These are phyloP conservation scores for Erethizon dorsatum DNA, from an alignment of 2,797 vertebrate genomes.

Conservation along the genomic window DNA sequence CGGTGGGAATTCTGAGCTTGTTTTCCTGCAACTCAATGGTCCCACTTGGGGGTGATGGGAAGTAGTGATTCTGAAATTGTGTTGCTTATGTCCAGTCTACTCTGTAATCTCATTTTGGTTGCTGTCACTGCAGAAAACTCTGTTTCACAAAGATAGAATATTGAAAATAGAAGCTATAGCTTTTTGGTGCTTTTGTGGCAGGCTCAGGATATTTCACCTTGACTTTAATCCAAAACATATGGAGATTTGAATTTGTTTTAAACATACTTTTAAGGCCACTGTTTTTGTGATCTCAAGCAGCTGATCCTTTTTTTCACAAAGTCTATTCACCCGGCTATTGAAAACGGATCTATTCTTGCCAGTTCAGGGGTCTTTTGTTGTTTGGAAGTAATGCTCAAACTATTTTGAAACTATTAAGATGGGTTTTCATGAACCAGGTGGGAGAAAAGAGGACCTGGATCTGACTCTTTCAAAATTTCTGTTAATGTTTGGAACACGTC, in stretches of 20 bases:
- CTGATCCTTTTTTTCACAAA: not conserved
- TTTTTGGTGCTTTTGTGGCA: not conserved
- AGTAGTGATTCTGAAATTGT: not conserved
- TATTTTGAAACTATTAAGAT: not conserved
- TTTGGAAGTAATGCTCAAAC: not conserved
- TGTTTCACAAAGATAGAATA: not conserved
- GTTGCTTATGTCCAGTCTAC: not conserved
- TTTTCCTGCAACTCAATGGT: not conserved
- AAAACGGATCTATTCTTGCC: not conserved
- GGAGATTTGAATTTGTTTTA: not conserved
- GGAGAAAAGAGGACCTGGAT: not conserved
- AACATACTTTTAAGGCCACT: not conserved
- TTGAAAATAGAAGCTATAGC: not conserved
- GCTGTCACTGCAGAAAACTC: not conserved
- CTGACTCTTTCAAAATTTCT: not conserved
- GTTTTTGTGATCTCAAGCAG: not conserved
- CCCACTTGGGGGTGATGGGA: not conserved
- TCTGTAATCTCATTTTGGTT: not conserved
- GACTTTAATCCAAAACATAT: not conserved
- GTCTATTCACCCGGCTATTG: not conserved
- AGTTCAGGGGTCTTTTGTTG: not conserved
- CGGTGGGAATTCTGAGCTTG: not conserved
- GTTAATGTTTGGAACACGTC: not conserved
- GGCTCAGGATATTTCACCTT: not conserved
- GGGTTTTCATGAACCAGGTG: not conserved